A percentile compares a stretch with the other conserved stretches of the same genome.
These are phyloP conservation scores for Cettia cetti DNA, from an alignment of 2,113 vertebrate genomes.

Conservation along the genomic window DNA sequence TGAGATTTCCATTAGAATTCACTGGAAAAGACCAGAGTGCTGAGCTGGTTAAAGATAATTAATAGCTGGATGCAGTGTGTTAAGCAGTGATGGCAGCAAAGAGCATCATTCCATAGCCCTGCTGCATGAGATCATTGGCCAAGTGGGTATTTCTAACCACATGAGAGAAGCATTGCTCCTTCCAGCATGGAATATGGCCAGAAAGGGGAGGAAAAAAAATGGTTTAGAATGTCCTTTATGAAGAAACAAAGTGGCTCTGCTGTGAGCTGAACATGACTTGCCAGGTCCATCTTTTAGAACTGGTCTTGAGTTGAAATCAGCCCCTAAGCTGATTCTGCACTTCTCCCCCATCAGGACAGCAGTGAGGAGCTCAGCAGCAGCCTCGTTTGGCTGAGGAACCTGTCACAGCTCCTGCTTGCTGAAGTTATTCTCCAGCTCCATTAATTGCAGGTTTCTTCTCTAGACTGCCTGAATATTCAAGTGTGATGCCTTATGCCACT, in stretches of 20 bases:
- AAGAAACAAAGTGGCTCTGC: background rate
- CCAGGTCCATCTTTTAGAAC: background rate
- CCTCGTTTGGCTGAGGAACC: background rate
- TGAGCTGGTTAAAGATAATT: background rate
- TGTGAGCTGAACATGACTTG: background rate
- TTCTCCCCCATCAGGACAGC: background rate
- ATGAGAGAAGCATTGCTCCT: background rate
- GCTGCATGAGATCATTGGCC: slow-evolving; percentile 11
- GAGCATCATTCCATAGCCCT: background rate
- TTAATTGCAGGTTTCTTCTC: background rate
- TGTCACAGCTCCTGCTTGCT: background rate
- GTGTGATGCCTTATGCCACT: background rate
- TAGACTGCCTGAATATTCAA: background rate
- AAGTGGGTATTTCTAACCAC: slow-evolving; percentile 12
- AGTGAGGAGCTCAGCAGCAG: background rate
- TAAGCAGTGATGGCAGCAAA: background rate
- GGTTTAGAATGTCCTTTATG: background rate
- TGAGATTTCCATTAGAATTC: background rate
- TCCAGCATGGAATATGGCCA: background rate
- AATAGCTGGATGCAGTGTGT: background rate
- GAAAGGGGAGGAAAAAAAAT: background rate
- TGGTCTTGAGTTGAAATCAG: background rate
- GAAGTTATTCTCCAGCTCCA: background rate
- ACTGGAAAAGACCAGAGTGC: background rate
- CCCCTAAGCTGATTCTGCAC: background rate